These are phyloP conservation scores for Heterotis niloticus DNA, from an alignment of 2,113 vertebrate genomes.

Conservation along the genomic window DNA sequence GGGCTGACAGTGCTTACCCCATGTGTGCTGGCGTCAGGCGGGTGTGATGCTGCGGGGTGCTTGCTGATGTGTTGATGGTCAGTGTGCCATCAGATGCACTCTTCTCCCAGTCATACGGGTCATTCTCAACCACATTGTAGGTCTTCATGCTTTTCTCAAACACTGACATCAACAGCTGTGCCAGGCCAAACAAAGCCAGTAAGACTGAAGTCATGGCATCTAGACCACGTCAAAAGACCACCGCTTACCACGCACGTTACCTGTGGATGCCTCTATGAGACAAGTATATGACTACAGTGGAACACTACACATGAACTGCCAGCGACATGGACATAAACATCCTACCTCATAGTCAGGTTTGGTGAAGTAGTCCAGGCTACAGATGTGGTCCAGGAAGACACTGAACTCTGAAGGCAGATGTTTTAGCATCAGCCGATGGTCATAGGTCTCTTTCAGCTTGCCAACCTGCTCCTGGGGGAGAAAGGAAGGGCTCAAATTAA, in stretches of 20 bases:
- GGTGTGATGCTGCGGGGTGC: constrained; percentile 89
- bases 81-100: constrained; percentile 79
- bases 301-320: not conserved
- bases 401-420: constrained; percentile 91
- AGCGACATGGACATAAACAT: not conserved
- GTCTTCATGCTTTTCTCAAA: constrained; percentile 97
- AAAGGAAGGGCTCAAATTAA: not conserved
- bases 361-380: constrained; percentile 90
- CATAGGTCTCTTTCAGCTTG: constrained; percentile 92
- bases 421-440: constrained; percentile 93
- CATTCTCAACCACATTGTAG: constrained; percentile 87
- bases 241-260: no score
- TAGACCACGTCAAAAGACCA: no score
- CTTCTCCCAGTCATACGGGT: constrained; percentile 96
- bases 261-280: no score
- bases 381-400: constrained; percentile 89
- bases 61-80: constrained; percentile 78
- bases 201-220: not conserved
- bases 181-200: constrained; percentile 8
- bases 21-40: constrained; percentile 90
- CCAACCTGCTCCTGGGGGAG: constrained; percentile 88
- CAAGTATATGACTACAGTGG: no score
- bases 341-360: constrained; percentile 95
- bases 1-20: constrained; percentile 67
- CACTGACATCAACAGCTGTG: constrained; percentile 89